phyloP scores from a whole-genome alignment of 2,113 vertebrate species.

The Eira barbara region DNA sequence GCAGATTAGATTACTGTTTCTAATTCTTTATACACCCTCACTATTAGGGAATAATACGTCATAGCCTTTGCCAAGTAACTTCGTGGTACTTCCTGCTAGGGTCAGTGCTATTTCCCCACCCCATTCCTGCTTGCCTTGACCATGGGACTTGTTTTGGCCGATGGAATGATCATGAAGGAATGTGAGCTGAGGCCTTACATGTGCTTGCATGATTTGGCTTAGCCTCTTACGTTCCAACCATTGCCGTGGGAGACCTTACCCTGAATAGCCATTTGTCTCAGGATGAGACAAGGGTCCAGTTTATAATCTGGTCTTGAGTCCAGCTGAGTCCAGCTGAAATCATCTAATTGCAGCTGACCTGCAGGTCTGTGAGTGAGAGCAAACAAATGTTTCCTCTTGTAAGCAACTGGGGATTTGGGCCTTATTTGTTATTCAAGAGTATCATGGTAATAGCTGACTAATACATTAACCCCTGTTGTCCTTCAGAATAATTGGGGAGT shows the following conservation, averaged over 20 bases:
- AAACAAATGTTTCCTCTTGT: neutral
- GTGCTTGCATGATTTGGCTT: neutral
- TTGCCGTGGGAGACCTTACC: neutral
- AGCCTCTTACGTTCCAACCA: neutral
- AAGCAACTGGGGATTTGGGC: neutral
- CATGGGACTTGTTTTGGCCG: neutral
- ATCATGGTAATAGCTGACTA: neutral
- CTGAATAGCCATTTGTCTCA: neutral
- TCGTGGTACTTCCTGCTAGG: neutral
- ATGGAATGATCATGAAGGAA: neutral
- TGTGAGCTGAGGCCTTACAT: neutral
- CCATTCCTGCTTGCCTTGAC: neutral
- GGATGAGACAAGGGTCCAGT: neutral
- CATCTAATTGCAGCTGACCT: neutral
- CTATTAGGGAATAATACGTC: neutral
- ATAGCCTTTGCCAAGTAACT: neutral
- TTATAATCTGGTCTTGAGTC: slow-evolving; percentile 7
- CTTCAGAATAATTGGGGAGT: neutral
- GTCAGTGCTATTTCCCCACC: neutral
- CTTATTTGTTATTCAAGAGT: slow-evolving; percentile 16
- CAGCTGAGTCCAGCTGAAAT: neutral
- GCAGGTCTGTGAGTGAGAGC: neutral
- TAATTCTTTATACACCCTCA: neutral
- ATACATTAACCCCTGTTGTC: neutral
- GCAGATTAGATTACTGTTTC: neutral